Percentiles rank a stretch among this genome's conserved stretches.
phyloP scores from a whole-genome alignment of 2,888 invertebrate genomes.

The Zhuqinia jingwanae region DNA sequence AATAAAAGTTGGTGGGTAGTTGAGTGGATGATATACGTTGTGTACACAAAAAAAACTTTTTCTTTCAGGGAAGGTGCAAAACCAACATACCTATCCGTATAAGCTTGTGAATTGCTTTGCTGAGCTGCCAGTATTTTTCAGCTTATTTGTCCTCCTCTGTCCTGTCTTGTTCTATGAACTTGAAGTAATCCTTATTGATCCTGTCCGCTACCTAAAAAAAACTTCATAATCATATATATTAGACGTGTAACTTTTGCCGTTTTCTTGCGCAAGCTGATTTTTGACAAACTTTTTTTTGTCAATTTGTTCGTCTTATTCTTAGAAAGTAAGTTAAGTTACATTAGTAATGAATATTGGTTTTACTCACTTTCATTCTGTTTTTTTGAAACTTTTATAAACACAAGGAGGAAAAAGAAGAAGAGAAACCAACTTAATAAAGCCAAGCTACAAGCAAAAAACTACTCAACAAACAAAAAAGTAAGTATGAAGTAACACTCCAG shows the following conservation, averaged over 20 bases:
- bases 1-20: background rate
- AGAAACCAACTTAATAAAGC: too few relatives aligned
- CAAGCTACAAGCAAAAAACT: too few relatives aligned
- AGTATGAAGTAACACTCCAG: background rate
- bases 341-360: constrained; percentile 32
- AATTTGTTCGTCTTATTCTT: background rate
- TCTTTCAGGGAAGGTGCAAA: too few relatives aligned
- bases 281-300: background rate
- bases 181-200: constrained; percentile 57
- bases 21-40: too few relatives aligned
- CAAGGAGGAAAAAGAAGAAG: background rate
- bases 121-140: constrained; percentile 8
- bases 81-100: background rate
- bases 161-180: constrained; percentile 34
- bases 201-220: background rate
- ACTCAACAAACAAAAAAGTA: background rate
- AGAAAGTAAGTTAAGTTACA: constrained; percentile 1
- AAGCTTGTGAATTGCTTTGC: constrained; percentile 18
- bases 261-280: constrained; percentile 4
- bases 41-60: too few relatives aligned
- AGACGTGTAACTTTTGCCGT: background rate
- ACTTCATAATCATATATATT: background rate
- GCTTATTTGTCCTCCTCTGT: background rate
- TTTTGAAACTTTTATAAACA: constrained; percentile 28
- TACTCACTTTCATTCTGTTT: constrained; percentile 5